Conservation (phyloP, 2,797 vertebrate genomes). For the Pangasius djambal region DNA sequence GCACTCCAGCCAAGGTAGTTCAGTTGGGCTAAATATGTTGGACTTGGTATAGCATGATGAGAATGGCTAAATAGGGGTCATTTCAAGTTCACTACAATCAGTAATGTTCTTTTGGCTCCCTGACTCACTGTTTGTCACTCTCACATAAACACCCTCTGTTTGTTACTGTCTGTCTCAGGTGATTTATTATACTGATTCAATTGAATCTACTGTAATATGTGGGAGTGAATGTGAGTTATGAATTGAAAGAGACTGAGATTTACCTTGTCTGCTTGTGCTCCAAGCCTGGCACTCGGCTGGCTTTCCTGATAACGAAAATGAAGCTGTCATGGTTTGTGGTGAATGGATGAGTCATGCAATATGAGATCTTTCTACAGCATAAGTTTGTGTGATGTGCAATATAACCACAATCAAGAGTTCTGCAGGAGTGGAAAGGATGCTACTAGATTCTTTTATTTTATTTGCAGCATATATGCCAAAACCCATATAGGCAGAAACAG, state of each 20-base stretch:
- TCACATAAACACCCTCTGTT: background rate
- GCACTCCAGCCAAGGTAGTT: background rate
- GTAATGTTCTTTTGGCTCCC: background rate
- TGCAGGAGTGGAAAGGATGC: background rate
- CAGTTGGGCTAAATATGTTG: background rate
- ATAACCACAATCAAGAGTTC: conserved; percentile 13
- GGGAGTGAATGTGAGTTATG: conserved; percentile 13
- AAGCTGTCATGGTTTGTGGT: conserved; percentile 34
- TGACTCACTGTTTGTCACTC: background rate
- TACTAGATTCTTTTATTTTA: background rate
- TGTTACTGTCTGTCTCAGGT: conserved; percentile 8
- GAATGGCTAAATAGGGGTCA: background rate
- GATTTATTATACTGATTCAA: conserved; percentile 30
- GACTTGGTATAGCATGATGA: background rate
- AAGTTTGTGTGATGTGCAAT: conserved; percentile 30
- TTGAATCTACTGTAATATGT: conserved; percentile 28
- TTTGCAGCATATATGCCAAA: background rate
- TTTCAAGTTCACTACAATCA: background rate
- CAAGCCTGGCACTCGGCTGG: conserved; percentile 2
- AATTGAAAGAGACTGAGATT: conserved; percentile 19
- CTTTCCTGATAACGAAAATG: conserved; percentile 27
- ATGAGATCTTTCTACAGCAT: conserved; percentile 18
- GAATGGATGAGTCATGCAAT: conserved; percentile 47
- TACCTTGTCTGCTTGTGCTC: conserved; percentile 9
- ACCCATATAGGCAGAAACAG: background rate